A percentile compares a stretch with the other conserved stretches of the same genome.
phyloP scores from a whole-genome alignment of 2,113 vertebrate species.

The Rhea americana region DNA sequence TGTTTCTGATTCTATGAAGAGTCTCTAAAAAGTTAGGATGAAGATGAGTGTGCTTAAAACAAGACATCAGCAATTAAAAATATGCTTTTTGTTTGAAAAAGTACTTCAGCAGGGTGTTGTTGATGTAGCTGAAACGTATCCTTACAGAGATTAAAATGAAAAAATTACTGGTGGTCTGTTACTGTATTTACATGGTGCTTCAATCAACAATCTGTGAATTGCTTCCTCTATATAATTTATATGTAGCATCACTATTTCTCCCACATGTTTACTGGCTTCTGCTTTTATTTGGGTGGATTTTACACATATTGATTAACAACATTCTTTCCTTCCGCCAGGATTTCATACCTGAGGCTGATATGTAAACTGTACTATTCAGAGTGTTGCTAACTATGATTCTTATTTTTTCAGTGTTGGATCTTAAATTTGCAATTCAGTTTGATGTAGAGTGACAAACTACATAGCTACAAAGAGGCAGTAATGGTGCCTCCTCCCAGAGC shows the following conservation, averaged over 20 bases:
- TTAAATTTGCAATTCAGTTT: neutral
- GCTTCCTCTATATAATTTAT: neutral
- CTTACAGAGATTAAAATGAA: neutral
- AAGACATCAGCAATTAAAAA: neutral
- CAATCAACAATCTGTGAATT: neutral
- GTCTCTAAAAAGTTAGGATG: neutral
- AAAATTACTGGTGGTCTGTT: neutral
- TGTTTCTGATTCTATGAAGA: neutral
- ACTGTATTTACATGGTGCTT: neutral
- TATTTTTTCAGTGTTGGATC: neutral
- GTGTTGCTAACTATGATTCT: neutral
- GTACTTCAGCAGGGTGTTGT: neutral
- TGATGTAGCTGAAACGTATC: neutral
- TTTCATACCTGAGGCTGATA: neutral
- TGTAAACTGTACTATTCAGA: neutral
- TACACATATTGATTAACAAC: neutral
- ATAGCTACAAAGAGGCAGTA: neutral
- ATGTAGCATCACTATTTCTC: neutral
- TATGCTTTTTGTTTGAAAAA: neutral
- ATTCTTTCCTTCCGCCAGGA: neutral
- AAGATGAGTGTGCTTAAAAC: neutral
- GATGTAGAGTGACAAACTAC: neutral
- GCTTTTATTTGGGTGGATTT: neutral
- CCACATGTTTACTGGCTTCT: neutral
- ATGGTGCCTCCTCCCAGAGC: rapidly evolving